Base-by-base conservation (phyloP, 2,113 vertebrate genomes). In the Psilopsiagon aurifrons region DNA sequence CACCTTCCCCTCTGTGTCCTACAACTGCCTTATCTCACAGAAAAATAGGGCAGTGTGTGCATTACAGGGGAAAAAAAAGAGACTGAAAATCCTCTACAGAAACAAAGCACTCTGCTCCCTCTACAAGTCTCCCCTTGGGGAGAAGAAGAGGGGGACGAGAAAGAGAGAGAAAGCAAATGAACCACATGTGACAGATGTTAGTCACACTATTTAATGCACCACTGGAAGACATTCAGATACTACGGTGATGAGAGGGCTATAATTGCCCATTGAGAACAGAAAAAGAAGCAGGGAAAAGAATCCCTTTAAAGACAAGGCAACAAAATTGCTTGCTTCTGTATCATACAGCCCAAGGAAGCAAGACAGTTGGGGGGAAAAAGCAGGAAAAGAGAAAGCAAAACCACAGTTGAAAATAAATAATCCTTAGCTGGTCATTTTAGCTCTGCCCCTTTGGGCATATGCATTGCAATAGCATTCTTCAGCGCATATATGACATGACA, bases 161-260 rank as follows among this genome's bases (percentile, higher is more conserved):
- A 76, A 75, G 71, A 4, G 63, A 92, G 91, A 95, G 79, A 83
- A 92, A 95, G 83, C 5, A 20, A 94, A 95, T 82, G 94, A 97
- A 92, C 86, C 95, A 95, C 95, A 88, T 93, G 92, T 97, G 96
- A 96, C 96, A 97, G 94, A 97, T 96, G 95, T 96, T 96, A 95
- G 88, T 94, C 95, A 85, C 88, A 88, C 94, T 95, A 84, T 96
- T 96, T 95, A 96, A 94, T 96, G 95, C 90, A 96, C 92, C 96
- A 94, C 96, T 94, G 92, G 95, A 96, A 97, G 95, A 96, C 91
- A 94, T 93, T 96, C 93, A 87, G 96, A 84, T 92, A 76, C 88
- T 51, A 62, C 0, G 2, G 83, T 66, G 91, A 92, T 81, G 83
- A 96, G 62, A 83, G 62, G 76, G 88, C 35, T 69, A 18, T 88